Evolutionary conservation across 1,140 invertebrate genomes (phyloP).

Genomic region (Alviniconcha marisindica): DNA sequence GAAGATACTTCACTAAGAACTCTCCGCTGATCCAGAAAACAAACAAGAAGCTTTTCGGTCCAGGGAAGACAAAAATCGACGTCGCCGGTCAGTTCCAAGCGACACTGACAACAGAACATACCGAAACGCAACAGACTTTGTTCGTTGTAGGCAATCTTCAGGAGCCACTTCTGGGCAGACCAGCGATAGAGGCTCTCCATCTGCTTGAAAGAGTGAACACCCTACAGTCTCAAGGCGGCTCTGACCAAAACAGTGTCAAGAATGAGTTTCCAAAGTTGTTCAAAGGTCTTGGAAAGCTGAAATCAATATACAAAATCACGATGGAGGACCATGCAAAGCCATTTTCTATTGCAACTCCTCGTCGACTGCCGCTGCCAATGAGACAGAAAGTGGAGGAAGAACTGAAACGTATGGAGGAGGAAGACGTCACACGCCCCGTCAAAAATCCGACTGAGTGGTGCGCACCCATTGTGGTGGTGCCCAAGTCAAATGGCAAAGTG

Average conservation of each 20-base stretch:
- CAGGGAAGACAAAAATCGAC: neutral
- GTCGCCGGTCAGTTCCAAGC: neutral
- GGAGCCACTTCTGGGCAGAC: neutral
- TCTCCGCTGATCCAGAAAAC: neutral
- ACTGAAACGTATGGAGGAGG: constrained; percentile 4
- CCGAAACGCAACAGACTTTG: neutral
- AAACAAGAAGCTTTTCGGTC: neutral
- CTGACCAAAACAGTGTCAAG: no score
- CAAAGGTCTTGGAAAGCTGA: neutral
- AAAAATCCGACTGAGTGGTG: constrained; percentile 32
- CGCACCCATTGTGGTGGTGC: neutral
- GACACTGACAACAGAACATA: neutral
- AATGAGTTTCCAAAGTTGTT: neutral
- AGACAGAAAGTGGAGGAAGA: constrained; percentile 4
- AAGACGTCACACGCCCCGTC: neutral
- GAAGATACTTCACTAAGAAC: neutral
- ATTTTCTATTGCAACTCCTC: constrained; percentile 23
- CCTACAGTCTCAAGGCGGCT: no score
- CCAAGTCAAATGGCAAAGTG: constrained; percentile 40
- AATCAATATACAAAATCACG: neutral
- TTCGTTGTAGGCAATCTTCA: constrained; percentile 9
- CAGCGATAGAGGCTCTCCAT: constrained; percentile 18
- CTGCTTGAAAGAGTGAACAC: constrained; percentile 52
- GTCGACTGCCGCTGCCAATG: constrained; percentile 26
- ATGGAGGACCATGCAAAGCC: constrained; percentile 30